Conservation (phyloP, 2,797 vertebrate genomes). For the Cossypha heuglini region DNA sequence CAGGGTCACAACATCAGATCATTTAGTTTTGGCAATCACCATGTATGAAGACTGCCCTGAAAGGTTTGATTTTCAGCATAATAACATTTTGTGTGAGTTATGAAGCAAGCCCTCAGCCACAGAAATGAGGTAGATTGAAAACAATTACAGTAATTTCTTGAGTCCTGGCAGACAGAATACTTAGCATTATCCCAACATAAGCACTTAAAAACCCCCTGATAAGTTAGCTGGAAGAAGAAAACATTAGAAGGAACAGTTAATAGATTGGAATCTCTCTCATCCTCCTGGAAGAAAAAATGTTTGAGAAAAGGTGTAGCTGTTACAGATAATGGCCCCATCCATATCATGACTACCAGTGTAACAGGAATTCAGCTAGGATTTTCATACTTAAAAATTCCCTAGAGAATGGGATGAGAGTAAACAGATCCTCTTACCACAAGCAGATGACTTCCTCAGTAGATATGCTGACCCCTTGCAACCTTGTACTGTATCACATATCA, state of each 20-base stretch:
- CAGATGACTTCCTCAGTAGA: neutral
- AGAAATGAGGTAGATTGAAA: neutral
- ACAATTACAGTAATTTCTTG: neutral
- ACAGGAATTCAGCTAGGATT: neutral
- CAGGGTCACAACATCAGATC: neutral
- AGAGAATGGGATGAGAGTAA: neutral
- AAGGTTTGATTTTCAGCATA: neutral
- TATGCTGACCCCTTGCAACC: neutral
- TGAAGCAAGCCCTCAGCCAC: neutral
- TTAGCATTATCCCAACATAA: neutral
- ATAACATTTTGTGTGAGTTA: neutral
- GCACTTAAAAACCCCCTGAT: fast-evolving
- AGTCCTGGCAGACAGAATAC: neutral
- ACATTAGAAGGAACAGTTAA: neutral
- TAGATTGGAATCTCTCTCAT: neutral
- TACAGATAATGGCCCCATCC: neutral
- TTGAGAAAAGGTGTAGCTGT: neutral
- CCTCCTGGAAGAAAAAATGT: neutral
- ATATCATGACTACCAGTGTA: neutral
- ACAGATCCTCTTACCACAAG: neutral
- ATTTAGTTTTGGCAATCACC: neutral
- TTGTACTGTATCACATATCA: neutral
- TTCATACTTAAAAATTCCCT: neutral
- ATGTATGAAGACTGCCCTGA: neutral
- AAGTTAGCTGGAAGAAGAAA: neutral